Conservation (phyloP, 2,113 vertebrate species). For the Cygnus buccinator region DNA sequence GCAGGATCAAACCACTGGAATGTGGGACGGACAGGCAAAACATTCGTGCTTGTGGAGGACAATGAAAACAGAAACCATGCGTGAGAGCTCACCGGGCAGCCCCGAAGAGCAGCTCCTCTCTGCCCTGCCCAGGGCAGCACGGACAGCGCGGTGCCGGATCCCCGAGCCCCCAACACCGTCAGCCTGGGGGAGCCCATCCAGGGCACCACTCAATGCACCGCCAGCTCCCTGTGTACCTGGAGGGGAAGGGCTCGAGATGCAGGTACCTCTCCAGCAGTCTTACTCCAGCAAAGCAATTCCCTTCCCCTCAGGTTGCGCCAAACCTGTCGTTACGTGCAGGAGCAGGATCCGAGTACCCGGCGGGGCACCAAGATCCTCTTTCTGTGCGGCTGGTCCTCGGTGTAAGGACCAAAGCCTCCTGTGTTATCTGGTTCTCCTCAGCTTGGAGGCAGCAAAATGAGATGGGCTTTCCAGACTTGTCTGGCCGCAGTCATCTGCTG, state of each 20-base stretch:
- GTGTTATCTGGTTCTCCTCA: background rate
- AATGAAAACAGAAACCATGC: background rate
- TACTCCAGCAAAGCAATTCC: background rate
- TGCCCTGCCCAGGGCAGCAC: background rate
- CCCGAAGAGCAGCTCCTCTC: accelerated
- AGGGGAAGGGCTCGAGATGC: background rate
- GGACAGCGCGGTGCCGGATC: background rate
- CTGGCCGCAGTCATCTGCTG: background rate
- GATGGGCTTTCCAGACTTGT: background rate
- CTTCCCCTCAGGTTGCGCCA: background rate
- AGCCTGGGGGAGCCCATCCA: background rate
- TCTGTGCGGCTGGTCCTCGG: background rate
- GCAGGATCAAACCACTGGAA: background rate
- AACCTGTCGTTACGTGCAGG: too few species aligned
- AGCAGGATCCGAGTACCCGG: background rate
- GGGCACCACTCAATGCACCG: background rate
- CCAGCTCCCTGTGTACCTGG: accelerated
- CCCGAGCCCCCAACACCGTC: too few species aligned
- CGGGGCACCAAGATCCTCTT: background rate
- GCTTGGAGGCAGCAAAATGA: background rate
- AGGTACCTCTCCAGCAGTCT: background rate
- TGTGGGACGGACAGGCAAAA: background rate
- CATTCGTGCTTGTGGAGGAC: background rate
- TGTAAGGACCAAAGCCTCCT: background rate
- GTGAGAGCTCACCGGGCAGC: background rate